Percentiles rank a stretch among this genome's conserved stretches.
Conservation (phyloP, 2,113 vertebrate species). For the Megaceryle maxima region DNA sequence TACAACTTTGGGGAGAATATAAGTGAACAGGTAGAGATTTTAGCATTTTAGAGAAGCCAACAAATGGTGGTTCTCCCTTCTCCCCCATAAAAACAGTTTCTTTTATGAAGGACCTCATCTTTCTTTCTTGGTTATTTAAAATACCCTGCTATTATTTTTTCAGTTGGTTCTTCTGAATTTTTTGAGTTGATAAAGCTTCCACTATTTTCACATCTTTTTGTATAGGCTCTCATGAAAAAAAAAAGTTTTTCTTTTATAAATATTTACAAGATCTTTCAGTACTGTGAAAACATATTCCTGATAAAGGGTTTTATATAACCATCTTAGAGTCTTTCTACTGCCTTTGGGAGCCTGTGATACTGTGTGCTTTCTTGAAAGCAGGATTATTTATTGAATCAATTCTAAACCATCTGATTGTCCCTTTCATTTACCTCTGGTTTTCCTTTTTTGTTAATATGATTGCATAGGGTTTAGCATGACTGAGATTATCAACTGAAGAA, state of each 20-base stretch:
- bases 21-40: not conserved
- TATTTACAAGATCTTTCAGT: not conserved
- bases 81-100: fast-evolving
- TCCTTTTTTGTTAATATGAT: not conserved
- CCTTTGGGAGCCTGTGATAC: not conserved
- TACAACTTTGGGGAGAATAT: not conserved
- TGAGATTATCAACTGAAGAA: not conserved
- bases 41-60: not conserved
- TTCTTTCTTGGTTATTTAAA: not conserved
- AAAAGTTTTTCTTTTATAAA: not conserved
- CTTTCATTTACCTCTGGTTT: not conserved
- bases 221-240: not conserved
- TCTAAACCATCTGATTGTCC: not conserved
- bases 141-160: not conserved
- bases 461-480: not conserved
- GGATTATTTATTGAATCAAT: not conserved
- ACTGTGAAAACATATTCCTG: not conserved
- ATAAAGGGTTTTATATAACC: not conserved
- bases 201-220: not conserved
- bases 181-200: not conserved
- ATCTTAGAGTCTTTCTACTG: not conserved
- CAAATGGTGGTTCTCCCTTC: not conserved
- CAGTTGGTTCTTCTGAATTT: not conserved
- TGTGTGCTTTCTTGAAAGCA: not conserved
- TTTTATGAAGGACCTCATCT: not conserved